Base-by-base conservation (phyloP, 2,797 vertebrate genomes). In the Adrianichthys oophorus region DNA sequence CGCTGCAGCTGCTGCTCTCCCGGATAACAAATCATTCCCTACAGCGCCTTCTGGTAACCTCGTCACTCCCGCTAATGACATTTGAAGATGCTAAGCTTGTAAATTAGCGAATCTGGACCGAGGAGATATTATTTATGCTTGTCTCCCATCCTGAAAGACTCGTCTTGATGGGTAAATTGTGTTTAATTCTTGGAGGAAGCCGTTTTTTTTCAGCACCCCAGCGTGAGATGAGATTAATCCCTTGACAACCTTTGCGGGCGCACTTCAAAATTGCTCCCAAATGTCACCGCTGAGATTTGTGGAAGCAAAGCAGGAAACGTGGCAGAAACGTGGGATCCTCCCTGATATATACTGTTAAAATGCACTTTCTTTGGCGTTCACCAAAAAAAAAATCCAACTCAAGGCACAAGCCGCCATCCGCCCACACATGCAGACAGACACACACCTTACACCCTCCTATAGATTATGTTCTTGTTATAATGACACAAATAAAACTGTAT, bases 41-140 rank as follows among this genome's bases (percentile, higher is more conserved):
- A 89, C 85, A 91, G 91, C 88, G 87, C 88, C 86, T 90, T 86
- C 90, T 89, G 90, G 79, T 90, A 91, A 92, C 88, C 91, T 92
- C 89, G 87, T 91, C 90, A 85, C 80, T 87, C 83, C 77, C 64
- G 56, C 89, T 92, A 92, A 93, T 92, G 92, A 91, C 90, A 91
- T 92, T 92, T 92, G 90, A 89, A 91, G 89, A 92, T 90, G 90
- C 87, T 92, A 92, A 92, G 92, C 91, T 91, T 86, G 86, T 92
- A 92, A 93, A 92, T 92, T 90, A 92, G 91, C 87, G 82, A 92
- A 92, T 92, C 91, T 93, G 91, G 91, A 92, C 92, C 84, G 85
- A 88, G 82, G 90, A 91, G 92, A 92, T 92, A 91, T 92, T 92
- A 92, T 92, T 92, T 92, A 92, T 91, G 92, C 90, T 90, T 91